Evolutionary conservation across 2,113 vertebrate genomes (phyloP).

Genomic region (Montifringilla adamsi): DNA sequence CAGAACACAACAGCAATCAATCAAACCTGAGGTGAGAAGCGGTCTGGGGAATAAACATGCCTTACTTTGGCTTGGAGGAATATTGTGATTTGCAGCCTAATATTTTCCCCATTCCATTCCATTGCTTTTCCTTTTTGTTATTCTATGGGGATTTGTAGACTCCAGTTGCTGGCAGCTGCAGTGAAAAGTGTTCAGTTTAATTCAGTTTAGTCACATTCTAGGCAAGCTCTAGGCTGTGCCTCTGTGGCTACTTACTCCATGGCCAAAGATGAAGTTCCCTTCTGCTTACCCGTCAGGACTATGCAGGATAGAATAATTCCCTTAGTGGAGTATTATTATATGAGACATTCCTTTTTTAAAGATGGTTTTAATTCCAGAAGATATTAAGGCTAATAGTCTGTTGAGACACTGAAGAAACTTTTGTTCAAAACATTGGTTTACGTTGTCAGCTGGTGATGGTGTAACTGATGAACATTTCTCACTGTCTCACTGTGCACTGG

Average conservation of each 20-base stretch:
- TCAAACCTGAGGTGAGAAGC: not conserved
- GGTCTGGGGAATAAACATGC: not conserved
- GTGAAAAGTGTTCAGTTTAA: not conserved
- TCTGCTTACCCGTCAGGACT: not conserved
- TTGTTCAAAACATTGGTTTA: not conserved
- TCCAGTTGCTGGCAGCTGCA: not conserved
- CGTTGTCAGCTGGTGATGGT: not conserved
- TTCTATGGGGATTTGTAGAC: not conserved
- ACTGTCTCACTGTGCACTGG: not conserved
- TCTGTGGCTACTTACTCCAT: not conserved
- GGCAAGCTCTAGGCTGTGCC: not conserved
- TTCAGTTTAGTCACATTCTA: not conserved
- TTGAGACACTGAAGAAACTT: not conserved
- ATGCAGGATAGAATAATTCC: not conserved
- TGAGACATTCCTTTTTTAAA: not conserved
- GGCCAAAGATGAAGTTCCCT: not conserved
- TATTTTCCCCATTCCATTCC: not conserved
- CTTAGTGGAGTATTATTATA: not conserved
- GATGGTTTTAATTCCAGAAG: not conserved
- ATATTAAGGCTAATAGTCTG: not conserved
- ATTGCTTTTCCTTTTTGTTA: conserved; percentile 10
- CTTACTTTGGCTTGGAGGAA: not conserved
- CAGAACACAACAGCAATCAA: not conserved
- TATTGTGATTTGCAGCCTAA: not conserved
- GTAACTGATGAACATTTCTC: not conserved